phyloP scores from a whole-genome alignment of 2,797 vertebrate species.

The Helicolenus hilgendorfi region DNA sequence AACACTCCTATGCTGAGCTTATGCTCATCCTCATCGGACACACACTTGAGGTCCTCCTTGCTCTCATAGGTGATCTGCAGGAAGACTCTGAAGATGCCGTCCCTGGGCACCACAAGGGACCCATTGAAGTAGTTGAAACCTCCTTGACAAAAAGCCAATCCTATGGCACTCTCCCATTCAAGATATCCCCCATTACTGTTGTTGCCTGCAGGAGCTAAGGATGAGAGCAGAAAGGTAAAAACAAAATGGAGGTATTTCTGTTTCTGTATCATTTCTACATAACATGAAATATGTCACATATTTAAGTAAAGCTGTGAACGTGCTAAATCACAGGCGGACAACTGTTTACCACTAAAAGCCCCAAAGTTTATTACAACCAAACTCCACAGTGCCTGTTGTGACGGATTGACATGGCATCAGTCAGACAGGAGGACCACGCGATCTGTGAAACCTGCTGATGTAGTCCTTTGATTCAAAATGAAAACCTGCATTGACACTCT shows the following conservation, averaged over 20 bases:
- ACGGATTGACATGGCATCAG: neutral
- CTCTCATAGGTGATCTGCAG: constrained; percentile 73
- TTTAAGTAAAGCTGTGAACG: neutral
- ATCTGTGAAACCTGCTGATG: neutral
- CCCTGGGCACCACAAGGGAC: constrained; percentile 55
- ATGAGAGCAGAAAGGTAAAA: neutral
- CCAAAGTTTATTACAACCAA: neutral
- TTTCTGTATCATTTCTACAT: neutral
- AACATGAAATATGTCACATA: neutral
- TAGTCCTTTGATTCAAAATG: neutral
- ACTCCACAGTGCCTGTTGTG: neutral
- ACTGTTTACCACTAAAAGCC: neutral
- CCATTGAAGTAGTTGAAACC: constrained; percentile 64
- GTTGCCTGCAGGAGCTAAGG: fast-evolving
- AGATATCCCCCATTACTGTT: neutral
- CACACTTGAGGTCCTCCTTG: fast-evolving
- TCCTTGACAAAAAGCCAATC: constrained; percentile 25
- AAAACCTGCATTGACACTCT: neutral
- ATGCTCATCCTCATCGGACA: fast-evolving
- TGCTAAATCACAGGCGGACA: neutral
- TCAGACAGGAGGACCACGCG: neutral
- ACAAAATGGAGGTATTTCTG: neutral
- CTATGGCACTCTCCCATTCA: constrained; percentile 4
- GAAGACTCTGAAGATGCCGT: constrained; percentile 67
- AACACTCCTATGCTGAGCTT: neutral